Conservation (phyloP, 2,113 vertebrate species). For the Aptenodytes patagonicus region DNA sequence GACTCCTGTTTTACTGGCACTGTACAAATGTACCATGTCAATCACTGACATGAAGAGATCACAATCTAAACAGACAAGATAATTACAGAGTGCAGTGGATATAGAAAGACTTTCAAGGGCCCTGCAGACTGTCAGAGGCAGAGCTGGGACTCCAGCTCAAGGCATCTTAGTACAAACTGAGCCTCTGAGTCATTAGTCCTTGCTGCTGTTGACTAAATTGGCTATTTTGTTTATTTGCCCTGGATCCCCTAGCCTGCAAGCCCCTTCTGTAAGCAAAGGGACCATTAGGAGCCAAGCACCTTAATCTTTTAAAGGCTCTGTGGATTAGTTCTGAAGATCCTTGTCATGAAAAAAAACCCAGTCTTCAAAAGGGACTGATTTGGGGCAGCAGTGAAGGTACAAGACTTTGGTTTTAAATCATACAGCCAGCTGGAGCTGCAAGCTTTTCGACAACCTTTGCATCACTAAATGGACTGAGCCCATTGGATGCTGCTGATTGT, state of each 20-base stretch:
- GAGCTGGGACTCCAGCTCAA: neutral
- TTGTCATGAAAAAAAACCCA: neutral
- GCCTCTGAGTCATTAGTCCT: neutral
- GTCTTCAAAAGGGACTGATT: neutral
- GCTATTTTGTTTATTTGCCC: neutral
- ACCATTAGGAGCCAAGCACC: neutral
- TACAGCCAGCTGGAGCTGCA: neutral
- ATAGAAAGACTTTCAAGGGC: neutral
- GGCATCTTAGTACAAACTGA: neutral
- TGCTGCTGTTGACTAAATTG: neutral
- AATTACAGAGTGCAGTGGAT: neutral
- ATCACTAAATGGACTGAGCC: neutral
- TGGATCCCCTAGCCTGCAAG: neutral
- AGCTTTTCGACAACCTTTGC: neutral
- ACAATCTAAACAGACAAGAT: constrained; percentile 13
- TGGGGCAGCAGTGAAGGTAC: neutral
- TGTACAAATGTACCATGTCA: neutral
- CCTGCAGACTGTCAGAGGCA: neutral
- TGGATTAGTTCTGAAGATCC: neutral
- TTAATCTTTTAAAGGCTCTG: neutral
- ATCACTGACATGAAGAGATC: neutral
- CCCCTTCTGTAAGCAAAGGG: neutral
- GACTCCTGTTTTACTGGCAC: constrained; percentile 12
- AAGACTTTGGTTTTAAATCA: neutral
- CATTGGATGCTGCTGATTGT: neutral